Base-by-base conservation (phyloP, 2,113 vertebrate species). In the Hepsetus odoe region DNA sequence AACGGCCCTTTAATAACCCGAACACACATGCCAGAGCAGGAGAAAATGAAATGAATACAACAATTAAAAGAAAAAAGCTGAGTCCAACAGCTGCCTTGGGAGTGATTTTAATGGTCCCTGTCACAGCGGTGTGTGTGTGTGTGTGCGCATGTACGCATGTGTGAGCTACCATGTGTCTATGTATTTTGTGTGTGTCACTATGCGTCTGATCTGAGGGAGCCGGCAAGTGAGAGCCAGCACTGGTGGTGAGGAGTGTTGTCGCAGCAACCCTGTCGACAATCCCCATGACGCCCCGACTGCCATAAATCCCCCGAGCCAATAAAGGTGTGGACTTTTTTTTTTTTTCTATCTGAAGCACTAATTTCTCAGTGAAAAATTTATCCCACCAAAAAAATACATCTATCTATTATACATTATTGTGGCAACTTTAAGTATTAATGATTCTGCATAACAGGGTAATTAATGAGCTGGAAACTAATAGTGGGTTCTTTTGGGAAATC, bases 361-460 rank as follows among this genome's bases (percentile, higher is more conserved):
- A 88, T 77, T 82, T 64, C 53, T 82, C 84, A 86, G 90, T 94
- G 93, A 93, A 94, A 95, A 90, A 94, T 92, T 80, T 87, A 95
- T 92, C 88, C 69, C 74, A 87, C 56, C 88, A 90, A 73, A 46
- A 61, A 71, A 22, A 72, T 38, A 79, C 83, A 91, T 88, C 83
- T 83, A 93, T 93, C 84, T 83, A 93, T 93, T 90, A 86, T 83
- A 89, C 85, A 90, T 91, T 89, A 91, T 89, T 82, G 86, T 88
- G 87, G 90, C 73, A 88, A 91, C 86, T 92, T 93, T 90, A 95
- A 93, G 87, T 87, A 94, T 95, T 95, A 94, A 95, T 95, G 92
- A 93, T 93, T 93, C 87, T 86, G 81, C 87, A 88, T 87, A 88
- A 87, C 87, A 87, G 80, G 75, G 86, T 91, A 92, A 93, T 93